Percentiles rank a stretch among this genome's conserved stretches.
Evolutionary conservation across 2,113 vertebrate genomes (phyloP).

Genomic region (Hemibagrus wyckioides): DNA sequence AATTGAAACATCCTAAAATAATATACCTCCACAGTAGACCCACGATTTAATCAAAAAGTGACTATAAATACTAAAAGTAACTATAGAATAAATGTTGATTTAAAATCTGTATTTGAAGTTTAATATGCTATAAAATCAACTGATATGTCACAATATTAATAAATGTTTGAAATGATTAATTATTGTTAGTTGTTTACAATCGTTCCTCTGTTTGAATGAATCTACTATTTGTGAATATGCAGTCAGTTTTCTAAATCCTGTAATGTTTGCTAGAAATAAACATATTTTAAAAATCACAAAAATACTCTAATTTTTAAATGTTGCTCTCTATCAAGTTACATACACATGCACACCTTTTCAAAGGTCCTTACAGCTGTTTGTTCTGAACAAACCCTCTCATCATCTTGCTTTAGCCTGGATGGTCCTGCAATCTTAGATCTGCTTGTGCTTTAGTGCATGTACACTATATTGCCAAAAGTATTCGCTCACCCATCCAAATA

Average conservation of each 20-base stretch:
- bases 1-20: background rate
- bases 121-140: background rate
- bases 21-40: background rate
- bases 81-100: background rate
- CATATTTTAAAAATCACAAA: slow-evolving; percentile 1
- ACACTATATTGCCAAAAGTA: too few species aligned
- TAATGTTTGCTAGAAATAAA: slow-evolving; percentile 28
- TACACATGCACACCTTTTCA: background rate
- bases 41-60: background rate
- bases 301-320: background rate
- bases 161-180: background rate
- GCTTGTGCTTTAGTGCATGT: background rate
- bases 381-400: background rate
- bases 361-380: background rate
- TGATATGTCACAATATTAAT: background rate
- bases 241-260: background rate
- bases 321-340: background rate
- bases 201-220: background rate
- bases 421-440: background rate
- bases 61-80: background rate
- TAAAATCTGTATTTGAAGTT: background rate
- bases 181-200: background rate
- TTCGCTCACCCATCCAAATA: too few species aligned
- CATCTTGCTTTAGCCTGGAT: background rate
- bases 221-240: background rate